phyloP scores from a whole-genome alignment of 2,888 invertebrate species.

The Bhutanitis thaidina region DNA sequence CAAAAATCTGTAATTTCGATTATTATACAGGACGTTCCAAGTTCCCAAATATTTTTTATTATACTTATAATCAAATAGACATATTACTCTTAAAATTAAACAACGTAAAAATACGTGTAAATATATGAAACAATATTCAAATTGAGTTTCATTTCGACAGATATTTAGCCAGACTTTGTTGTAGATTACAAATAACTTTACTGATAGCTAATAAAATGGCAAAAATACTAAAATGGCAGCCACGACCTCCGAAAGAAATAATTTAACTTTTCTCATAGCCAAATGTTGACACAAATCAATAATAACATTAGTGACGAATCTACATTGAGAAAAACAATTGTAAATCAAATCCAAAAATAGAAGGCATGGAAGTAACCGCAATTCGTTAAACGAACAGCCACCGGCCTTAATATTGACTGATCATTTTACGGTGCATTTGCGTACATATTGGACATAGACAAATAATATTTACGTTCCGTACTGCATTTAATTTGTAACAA shows the following conservation, averaged over 20 bases:
- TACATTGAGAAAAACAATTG: not conserved
- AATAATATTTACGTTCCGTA: too few relatives aligned
- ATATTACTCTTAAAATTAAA: constrained; percentile 6
- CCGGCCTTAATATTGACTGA: too few relatives aligned
- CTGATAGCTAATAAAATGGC: too few relatives aligned
- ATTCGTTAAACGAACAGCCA: too few relatives aligned
- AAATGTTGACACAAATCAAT: not conserved
- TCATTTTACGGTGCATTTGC: too few relatives aligned
- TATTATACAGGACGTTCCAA: constrained; percentile 17
- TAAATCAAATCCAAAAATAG: not conserved
- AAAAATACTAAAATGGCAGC: too few relatives aligned
- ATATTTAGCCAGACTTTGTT: constrained; percentile 12
- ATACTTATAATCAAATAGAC: constrained; percentile 7
- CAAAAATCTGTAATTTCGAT: constrained; percentile 16
- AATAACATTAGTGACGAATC: not conserved
- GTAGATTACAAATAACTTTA: too few relatives aligned
- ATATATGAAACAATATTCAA: not conserved
- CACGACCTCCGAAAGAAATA: too few relatives aligned
- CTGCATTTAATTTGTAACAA: too few relatives aligned
- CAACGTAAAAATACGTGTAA: constrained; percentile 13
- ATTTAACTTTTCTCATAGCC: too few relatives aligned
- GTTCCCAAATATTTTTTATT: constrained; percentile 14
- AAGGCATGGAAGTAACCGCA: too few relatives aligned
- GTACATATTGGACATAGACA: too few relatives aligned
- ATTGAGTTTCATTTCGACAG: not conserved